Base-by-base conservation (phyloP, 1,140 invertebrate species). In the Radopholus similis region DNA sequence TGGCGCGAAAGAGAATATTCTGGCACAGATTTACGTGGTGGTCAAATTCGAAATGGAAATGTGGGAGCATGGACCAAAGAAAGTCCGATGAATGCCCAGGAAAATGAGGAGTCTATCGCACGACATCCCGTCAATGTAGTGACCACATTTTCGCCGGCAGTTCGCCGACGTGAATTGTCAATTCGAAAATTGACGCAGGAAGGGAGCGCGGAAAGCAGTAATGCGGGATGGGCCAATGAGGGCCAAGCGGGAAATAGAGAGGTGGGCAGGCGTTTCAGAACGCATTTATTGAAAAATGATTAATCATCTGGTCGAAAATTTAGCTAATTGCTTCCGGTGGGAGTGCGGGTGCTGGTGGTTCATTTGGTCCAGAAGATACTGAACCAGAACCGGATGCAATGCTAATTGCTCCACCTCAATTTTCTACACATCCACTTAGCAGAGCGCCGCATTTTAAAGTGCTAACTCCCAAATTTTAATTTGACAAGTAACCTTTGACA, bases 131-230 rank as follows among this genome's bases (percentile, higher is more conserved):
- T n/a, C n/a, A n/a, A n/a, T n/a, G n/a, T n/a, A n/a, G n/a, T n/a
- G n/a, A n/a, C n/a, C n/a, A n/a, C n/a, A n/a, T n/a, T n/a, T n/a
- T n/a, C n/a, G n/a, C n/a, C n/a, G n/a, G 51, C 13, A 54, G 15
- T 18, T 54, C 30, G 35, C 44, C 42, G 58, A 26, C 18, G 32
- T 8, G 58, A 62, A 62, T 62, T 62, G 40, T 32, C 37, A 21
- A 62, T 62, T 42, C 40, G 44, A 62, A 62, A 62, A 47, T 62
- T 62, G 32, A 62, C 11, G 32, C 42, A 49, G 30, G n/a, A 47
- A 26, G 1, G 34, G 3, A 30, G 42, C 28, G 34, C 15, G 32
- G n/a, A 21, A 51, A 11, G 40, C 9, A 62, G 44, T 60, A 13
- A n/a, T 28, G 13, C 13, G n/a, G 51, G 35, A 54, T 28, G 35